A percentile compares a stretch with the other conserved stretches of the same genome.
Evolutionary conservation across 2,888 invertebrate species (phyloP).

Genomic region (Tinea semifulvella): DNA sequence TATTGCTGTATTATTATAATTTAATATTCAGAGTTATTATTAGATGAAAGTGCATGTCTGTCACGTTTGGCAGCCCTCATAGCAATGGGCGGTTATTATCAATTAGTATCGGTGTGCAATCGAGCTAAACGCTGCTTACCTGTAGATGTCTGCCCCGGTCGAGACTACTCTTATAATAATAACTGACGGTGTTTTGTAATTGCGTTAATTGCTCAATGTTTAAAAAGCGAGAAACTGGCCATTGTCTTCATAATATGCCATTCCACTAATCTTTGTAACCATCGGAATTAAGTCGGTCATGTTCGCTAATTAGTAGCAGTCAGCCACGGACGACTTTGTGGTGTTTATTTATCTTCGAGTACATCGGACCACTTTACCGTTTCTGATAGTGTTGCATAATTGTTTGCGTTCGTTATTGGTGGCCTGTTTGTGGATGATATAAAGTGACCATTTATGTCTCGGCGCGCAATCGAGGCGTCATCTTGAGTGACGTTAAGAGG

Average conservation of each 20-base stretch:
- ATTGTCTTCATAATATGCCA: constrained; percentile 6
- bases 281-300: constrained; percentile 4
- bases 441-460: constrained; percentile 29
- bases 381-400: constrained; percentile 29
- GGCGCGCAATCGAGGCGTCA: constrained; percentile 30
- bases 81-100: constrained; percentile 21
- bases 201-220: constrained; percentile 10
- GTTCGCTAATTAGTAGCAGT: constrained; percentile 9
- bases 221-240: constrained; percentile 9
- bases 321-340: constrained; percentile 1
- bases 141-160: constrained; percentile 4
- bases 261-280: background rate
- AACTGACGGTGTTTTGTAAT: constrained; percentile 8
- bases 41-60: constrained; percentile 12
- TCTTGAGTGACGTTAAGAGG: constrained; percentile 29
- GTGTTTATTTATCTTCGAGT: constrained; percentile 9
- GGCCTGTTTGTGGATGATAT: constrained; percentile 27
- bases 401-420: constrained; percentile 37
- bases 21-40: constrained; percentile 6
- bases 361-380: constrained; percentile 9
- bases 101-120: constrained; percentile 22
- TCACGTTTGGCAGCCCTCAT: constrained; percentile 19
- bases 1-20: constrained; percentile 6
- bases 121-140: constrained; percentile 12
- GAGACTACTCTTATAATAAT: background rate